phyloP scores from a whole-genome alignment of 2,113 vertebrate genomes.

The Merops nubicus region DNA sequence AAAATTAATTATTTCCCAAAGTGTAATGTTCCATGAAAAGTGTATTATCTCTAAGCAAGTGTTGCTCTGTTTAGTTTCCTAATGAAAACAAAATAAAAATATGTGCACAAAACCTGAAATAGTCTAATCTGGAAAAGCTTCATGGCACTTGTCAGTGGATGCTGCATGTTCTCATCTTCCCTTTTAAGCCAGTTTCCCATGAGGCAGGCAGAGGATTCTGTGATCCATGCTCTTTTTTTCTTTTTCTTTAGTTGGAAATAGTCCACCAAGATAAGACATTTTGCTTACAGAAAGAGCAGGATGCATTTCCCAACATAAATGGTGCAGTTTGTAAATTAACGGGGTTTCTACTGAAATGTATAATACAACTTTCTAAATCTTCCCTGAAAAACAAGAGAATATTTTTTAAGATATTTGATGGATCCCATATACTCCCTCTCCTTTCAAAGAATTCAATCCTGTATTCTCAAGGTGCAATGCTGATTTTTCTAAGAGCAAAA shows the following conservation, averaged over 20 bases:
- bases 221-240: not conserved
- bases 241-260: accelerated
- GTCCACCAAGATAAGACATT: not conserved
- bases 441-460: not conserved
- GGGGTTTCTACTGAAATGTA: not conserved
- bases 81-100: not conserved
- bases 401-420: not conserved
- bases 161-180: not conserved
- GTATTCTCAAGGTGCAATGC: not conserved
- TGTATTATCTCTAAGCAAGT: not conserved
- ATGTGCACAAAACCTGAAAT: not conserved
- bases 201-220: not conserved
- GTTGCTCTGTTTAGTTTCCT: not conserved
- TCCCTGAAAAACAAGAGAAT: not conserved
- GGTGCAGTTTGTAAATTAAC: not conserved
- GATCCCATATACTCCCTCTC: not conserved
- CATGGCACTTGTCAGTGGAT: not conserved
- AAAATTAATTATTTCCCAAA: not conserved
- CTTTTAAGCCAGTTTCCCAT: not conserved
- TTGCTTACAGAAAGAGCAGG: not conserved
- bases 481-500: not conserved
- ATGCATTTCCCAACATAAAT: not conserved
- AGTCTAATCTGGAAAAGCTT: not conserved
- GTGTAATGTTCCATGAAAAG: not conserved
- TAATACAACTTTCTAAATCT: not conserved